Base-by-base conservation (phyloP, 1,140 invertebrate genomes). In the Andrena cerasifolii region DNA sequence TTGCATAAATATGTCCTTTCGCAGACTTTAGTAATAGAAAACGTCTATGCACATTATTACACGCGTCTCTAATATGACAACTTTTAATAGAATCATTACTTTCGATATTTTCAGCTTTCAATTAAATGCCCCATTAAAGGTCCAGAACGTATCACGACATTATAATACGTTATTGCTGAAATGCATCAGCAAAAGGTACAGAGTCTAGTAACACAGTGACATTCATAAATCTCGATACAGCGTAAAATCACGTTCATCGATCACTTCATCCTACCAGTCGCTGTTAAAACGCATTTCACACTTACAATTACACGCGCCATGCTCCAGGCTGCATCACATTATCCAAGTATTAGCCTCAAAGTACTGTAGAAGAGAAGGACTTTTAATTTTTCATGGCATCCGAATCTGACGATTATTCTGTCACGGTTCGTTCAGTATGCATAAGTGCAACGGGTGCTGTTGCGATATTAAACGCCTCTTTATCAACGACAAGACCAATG, bases 331-430 rank as follows among this genome's bases (percentile, higher is more conserved):
- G 2, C 43, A 10, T 45, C 43, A 1, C n/a, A n/a, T n/a, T n/a
- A n/a, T n/a, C n/a, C n/a, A n/a, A n/a, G n/a, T n/a, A n/a, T n/a
- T n/a, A n/a, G n/a, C n/a, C n/a, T n/a, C n/a, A n/a, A n/a, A n/a
- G 43, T 45, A 8, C n/a, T 12, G 28, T 54, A 21, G 24, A 54
- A 2, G 24, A 3, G 10, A 21, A 24, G 8, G 7, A 8, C 21
- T 24, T 54, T 7, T 26, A 21, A 66, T 51, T 66, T 49, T 33
- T 14, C 24, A 33, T 21, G 31, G 8, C 5, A 18, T 51, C 63
- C 63, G 47, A 53, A 67, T 67, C 47, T 26, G 5, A 51, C 10
- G 26, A 31, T 33, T 67, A 21, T 53, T n/a, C n/a, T n/a, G 33
- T 65, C 62, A 49, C 62, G 3, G 21, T 65, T 16, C 43, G 40